Conservation (phyloP, 2,113 vertebrate genomes). For the Austrofundulus limnaeus region DNA sequence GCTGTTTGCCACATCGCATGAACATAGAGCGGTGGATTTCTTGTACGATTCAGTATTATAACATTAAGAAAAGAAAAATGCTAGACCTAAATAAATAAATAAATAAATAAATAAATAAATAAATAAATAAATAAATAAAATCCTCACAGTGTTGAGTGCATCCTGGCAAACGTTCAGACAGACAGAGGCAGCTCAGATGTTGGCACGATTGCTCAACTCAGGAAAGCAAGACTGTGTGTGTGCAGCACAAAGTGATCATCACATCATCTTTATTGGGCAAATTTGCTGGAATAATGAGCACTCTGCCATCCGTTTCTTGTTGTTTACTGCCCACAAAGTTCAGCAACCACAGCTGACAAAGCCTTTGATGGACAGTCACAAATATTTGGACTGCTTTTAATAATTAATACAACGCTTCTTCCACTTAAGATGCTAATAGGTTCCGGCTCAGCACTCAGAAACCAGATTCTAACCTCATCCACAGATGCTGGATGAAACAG, state of each 20-base stretch:
- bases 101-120: not conserved
- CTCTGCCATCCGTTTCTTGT: constrained; percentile 45
- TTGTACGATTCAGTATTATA: not conserved
- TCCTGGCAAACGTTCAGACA: constrained; percentile 5
- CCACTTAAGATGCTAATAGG: constrained; percentile 69
- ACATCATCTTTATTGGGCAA: constrained; percentile 37
- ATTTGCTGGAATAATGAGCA: constrained; percentile 57
- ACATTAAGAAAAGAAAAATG: not conserved
- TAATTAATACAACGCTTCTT: constrained; percentile 75
- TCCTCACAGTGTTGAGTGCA: not conserved
- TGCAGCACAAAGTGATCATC: constrained; percentile 53
- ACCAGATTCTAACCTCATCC: constrained; percentile 32
- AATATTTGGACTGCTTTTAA: constrained; percentile 66
- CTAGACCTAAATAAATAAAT: too few species aligned
- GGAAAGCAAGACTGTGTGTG: constrained; percentile 38
- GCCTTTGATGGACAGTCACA: constrained; percentile 50
- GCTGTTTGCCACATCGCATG: constrained; percentile 10
- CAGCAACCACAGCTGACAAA: constrained; percentile 56
- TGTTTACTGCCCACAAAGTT: constrained; percentile 43
- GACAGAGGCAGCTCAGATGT: not conserved
- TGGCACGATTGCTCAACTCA: constrained; percentile 6
- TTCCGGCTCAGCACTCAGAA: constrained; percentile 56
- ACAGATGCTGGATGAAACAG: not conserved
- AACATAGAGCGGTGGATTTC: not conserved
- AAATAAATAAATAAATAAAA: constrained; percentile 3